A percentile compares a stretch with the other conserved stretches of the same genome.
phyloP scores from a whole-genome alignment of 2,888 invertebrate genomes.

The Aproaerema taeniolella region DNA sequence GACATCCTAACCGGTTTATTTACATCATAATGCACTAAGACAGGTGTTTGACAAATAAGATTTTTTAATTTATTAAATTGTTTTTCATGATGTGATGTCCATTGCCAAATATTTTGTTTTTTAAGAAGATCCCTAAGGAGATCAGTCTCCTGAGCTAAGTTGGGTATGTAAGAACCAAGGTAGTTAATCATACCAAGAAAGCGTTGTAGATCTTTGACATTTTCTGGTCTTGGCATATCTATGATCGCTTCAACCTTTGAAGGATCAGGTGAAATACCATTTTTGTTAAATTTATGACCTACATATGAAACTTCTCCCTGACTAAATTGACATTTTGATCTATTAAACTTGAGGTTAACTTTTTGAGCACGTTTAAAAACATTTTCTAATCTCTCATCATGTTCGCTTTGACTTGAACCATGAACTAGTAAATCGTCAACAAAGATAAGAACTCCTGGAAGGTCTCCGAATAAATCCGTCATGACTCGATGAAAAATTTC shows the following conservation, averaged over 20 bases:
- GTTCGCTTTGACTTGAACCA: conserved; percentile 10
- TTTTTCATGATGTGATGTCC: conserved; percentile 23
- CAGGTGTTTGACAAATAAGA: conserved; percentile 20
- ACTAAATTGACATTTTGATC: conserved; percentile 13
- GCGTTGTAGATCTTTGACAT: conserved; percentile 16
- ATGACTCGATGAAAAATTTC: conserved; percentile 21
- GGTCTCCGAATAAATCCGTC: conserved; percentile 13
- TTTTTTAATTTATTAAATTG: conserved; percentile 11
- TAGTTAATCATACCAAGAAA: conserved; percentile 19
- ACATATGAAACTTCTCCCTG: conserved; percentile 11
- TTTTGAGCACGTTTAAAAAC: conserved; percentile 8
- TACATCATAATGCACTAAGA: conserved; percentile 18
- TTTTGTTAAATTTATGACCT: conserved; percentile 13
- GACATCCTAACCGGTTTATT: conserved; percentile 15
- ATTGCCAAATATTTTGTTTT: conserved; percentile 23
- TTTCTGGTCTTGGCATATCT: conserved; percentile 13
- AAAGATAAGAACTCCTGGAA: conserved; percentile 17
- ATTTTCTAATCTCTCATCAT: conserved; percentile 12
- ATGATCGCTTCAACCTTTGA: conserved; percentile 15
- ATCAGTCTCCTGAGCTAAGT: conserved; percentile 18
- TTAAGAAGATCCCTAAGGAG: conserved; percentile 29
- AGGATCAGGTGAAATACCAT: conserved; percentile 11
- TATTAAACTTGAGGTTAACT: conserved; percentile 13
- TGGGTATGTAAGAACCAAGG: conserved; percentile 17
- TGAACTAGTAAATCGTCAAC: conserved; percentile 17